phyloP scores from a whole-genome alignment of 2,888 invertebrate genomes.

The Mesodorylaimus sp. region DNA sequence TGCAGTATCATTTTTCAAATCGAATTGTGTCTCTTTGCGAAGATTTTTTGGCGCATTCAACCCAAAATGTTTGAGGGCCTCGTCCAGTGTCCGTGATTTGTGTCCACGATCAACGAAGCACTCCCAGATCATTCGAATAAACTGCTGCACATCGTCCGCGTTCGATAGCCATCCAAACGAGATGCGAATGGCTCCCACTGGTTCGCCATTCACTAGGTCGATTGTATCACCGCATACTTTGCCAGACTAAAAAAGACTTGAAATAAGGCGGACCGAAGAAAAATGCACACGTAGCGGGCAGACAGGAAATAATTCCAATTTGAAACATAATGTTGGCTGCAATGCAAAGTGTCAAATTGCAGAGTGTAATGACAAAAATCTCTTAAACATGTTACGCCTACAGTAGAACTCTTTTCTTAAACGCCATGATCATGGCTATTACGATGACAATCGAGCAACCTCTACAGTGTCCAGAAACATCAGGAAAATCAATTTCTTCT shows the following conservation, averaged over 20 bases:
- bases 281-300: not conserved
- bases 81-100: not conserved
- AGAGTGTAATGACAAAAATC: no score
- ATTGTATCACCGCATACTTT: conserved; percentile 75
- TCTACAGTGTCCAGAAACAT: no score
- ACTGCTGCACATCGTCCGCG: conserved; percentile 47
- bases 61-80: conserved; percentile 29
- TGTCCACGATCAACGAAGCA: conserved; percentile 51
- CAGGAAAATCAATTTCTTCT: no score
- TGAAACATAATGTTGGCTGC: no score
- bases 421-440: no score
- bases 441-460: no score
- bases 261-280: conserved; percentile 11
- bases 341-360: conserved; percentile 8
- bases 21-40: not conserved
- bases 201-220: conserved; percentile 62
- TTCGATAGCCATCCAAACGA: conserved; percentile 83
- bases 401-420: no score
- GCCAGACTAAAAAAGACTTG: conserved; percentile 44
- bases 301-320: not conserved
- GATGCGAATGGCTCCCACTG: conserved; percentile 74
- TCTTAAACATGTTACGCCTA: no score
- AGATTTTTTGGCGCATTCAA: no score
- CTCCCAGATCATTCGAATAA: conserved; percentile 52
- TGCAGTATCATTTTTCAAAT: not conserved